Percentiles rank a stretch among this genome's conserved stretches.
Evolutionary conservation across 2,797 vertebrate species (phyloP).

Genomic region (Podarcis siculus): DNA sequence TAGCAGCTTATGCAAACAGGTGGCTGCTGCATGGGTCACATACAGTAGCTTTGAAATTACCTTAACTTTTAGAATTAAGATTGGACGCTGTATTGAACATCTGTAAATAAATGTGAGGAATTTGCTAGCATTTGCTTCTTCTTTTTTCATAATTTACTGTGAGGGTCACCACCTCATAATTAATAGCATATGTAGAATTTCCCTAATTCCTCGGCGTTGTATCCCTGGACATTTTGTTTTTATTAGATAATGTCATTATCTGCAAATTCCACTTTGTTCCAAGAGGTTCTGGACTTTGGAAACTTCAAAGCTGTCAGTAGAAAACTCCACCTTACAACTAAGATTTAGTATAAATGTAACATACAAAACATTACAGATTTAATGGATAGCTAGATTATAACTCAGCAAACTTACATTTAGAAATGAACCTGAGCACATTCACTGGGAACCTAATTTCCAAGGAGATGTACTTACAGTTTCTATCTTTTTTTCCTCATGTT

Average conservation of each 20-base stretch:
- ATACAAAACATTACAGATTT: background rate
- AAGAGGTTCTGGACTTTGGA: background rate
- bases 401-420: too few relatives aligned
- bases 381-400: too few relatives aligned
- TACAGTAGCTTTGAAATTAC: slow-evolving; percentile 7
- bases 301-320: background rate
- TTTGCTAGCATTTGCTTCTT: slow-evolving; percentile 25
- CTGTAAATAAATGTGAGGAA: slow-evolving; percentile 20
- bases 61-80: slow-evolving; percentile 22
- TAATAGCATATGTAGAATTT: slow-evolving; percentile 36
- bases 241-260: slow-evolving; percentile 10
- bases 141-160: slow-evolving; percentile 18
- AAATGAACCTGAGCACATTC: background rate
- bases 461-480: background rate
- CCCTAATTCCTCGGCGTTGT: background rate
- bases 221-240: slow-evolving; percentile 36
- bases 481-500: background rate
- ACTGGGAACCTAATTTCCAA: background rate
- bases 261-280: background rate
- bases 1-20: background rate
- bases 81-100: slow-evolving; percentile 11
- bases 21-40: background rate
- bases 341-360: background rate
- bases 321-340: background rate
- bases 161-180: slow-evolving; percentile 36